Evolutionary conservation across 2,113 vertebrate species (phyloP).

Genomic region (Hemiscyllium ocellatum): DNA sequence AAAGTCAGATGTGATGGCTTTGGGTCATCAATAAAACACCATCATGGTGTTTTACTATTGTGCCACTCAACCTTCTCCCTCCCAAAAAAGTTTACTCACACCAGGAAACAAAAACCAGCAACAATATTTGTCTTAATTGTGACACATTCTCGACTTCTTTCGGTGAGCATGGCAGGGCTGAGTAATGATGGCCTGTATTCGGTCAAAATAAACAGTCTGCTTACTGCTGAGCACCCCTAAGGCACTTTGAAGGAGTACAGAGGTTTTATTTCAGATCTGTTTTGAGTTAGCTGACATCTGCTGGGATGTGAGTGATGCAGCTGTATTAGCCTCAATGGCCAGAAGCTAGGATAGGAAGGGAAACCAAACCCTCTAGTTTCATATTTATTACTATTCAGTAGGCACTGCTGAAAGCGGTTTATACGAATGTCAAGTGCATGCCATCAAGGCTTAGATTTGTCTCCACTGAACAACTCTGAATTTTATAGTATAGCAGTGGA

Average conservation of each 20-base stretch:
- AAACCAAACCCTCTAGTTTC: background rate
- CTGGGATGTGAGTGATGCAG: background rate
- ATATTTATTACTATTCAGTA: background rate
- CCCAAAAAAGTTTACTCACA: background rate
- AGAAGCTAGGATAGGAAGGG: background rate
- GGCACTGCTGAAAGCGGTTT: background rate
- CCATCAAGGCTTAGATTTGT: background rate
- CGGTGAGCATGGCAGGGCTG: background rate
- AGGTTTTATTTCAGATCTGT: background rate
- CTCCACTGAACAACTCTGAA: background rate
- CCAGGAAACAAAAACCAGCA: background rate
- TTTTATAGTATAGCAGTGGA: background rate
- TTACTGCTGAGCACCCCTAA: background rate
- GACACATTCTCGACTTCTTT: background rate
- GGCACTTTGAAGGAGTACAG: background rate
- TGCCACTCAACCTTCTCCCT: background rate
- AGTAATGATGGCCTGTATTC: background rate
- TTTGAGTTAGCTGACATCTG: background rate
- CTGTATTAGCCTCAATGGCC: background rate
- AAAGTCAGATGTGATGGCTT: background rate
- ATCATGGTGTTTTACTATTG: background rate
- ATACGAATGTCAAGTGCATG: background rate
- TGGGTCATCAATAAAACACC: background rate
- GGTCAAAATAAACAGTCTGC: background rate
- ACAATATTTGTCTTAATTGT: background rate